Evolutionary conservation across 2,888 invertebrate species (phyloP), one percentile per base, ranked within the genome.

Genomic region (Tortrix viridana): DNA sequence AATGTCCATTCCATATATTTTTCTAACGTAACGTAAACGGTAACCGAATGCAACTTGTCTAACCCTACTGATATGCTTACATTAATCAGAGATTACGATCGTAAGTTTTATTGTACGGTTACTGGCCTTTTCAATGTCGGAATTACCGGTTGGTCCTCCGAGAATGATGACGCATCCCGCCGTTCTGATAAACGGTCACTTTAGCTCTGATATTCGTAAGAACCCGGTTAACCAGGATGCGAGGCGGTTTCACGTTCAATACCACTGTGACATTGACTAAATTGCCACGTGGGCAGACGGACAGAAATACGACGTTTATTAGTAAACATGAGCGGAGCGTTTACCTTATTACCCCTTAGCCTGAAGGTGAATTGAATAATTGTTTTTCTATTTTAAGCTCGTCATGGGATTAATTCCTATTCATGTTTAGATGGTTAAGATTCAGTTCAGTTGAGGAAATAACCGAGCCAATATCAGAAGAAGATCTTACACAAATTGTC

Each of bases 341-440:
- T 84, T 81, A 84, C 79, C 69, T 77, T 69, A 80, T 82, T 79
- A 73, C 44, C 67, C 71, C 62, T 67, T 74, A 61, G 67, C 69
- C 67, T 60, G 41, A 41, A 64, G 66, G 60, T 54, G 69, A 76
- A 81, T 75, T 72, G 72, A 74, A 72, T 79, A 74, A 80, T 76
- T 72, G 69, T 67, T 32, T 53, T 49, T 70, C 74, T 82, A 81
- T 82, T 80, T 75, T 55, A 71, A 71, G 70, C 67, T 4, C 19
- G 12, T 41, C 38, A 22, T 12, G 12, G 9, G 32, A 12, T 49
- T n/a, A 32, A 12, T 18, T 32, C 18, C 37, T 37, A 23, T 7
- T 23, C 5, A 23, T 23, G 7, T 23, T 23, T 23, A 23, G 23
- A 6, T 23, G 2, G 6, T 23, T 23, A 6, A 23, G 23, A 23